A percentile compares a stretch with the other conserved stretches of the same genome.
These are phyloP conservation scores for Meleagris gallopavo DNA, from an alignment of 2,113 vertebrate species.

Conservation along the genomic window DNA sequence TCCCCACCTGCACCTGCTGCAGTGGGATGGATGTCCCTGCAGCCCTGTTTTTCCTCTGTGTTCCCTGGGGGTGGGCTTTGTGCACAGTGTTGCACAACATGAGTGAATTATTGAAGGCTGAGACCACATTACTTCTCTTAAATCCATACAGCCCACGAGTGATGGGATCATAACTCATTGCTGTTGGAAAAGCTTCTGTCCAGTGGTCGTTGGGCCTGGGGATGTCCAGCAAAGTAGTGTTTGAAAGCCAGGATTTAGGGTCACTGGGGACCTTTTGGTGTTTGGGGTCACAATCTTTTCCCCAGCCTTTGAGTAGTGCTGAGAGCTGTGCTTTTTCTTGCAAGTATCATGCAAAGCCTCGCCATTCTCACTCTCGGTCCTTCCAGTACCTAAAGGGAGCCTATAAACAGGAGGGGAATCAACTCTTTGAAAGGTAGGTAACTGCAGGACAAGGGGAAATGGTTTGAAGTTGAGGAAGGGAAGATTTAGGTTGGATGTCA, in stretches of 20 bases:
- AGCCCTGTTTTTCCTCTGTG: neutral
- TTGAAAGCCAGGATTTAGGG: neutral
- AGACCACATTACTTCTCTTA: neutral
- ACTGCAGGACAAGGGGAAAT: too few relatives aligned
- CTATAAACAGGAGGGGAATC: too few relatives aligned
- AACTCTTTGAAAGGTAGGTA: too few relatives aligned
- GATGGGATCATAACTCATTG: neutral
- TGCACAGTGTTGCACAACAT: neutral
- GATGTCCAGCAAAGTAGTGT: neutral
- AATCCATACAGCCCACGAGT: neutral
- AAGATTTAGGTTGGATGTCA: too few relatives aligned
- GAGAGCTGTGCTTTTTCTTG: neutral
- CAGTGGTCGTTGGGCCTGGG: fast-evolving
- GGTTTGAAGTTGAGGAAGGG: too few relatives aligned
- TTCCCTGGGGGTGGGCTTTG: neutral
- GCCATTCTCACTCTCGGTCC: too few relatives aligned
- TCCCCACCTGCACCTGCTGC: neutral
- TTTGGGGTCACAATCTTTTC: neutral
- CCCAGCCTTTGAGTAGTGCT: fast-evolving
- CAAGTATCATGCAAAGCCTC: neutral
- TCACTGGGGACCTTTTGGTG: fast-evolving
- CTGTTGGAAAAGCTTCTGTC: neutral
- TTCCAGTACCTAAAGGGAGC: too few relatives aligned
- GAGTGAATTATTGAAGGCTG: neutral
- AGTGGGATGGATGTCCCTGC: neutral